Conservation (phyloP, 2,888 invertebrate genomes). For the Pilophorus perplexus region DNA sequence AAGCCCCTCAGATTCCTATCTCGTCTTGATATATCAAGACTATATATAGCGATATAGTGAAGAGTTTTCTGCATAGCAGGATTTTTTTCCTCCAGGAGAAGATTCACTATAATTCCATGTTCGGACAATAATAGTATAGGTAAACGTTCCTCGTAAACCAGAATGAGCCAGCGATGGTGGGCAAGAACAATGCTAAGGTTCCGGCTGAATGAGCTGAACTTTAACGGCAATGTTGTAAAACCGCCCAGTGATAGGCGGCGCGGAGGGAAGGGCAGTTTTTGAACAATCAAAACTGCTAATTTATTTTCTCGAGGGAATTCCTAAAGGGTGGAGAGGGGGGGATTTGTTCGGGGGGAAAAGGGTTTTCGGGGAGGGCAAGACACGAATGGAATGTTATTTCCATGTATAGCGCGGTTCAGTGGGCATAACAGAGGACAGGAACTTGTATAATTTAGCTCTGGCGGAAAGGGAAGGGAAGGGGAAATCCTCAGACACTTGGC, state of each 20-base stretch:
- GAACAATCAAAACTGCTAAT: slow-evolving; percentile 21
- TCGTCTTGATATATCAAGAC: too few relatives aligned
- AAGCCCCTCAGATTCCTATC: too few relatives aligned
- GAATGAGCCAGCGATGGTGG: too few relatives aligned
- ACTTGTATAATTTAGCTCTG: slow-evolving; percentile 24
- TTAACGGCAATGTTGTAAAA: neutral
- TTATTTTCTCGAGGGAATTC: slow-evolving; percentile 10
- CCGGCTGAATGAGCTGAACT: too few relatives aligned
- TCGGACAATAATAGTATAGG: too few relatives aligned
- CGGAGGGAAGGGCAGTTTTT: slow-evolving; percentile 5
- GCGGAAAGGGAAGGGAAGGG: neutral
- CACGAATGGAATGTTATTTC: slow-evolving; percentile 17
- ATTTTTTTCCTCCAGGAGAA: too few relatives aligned
- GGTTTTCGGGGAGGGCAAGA: neutral
- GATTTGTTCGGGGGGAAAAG: slow-evolving; percentile 23
- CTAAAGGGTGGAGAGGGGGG: neutral
- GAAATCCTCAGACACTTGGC: slow-evolving; percentile 32
- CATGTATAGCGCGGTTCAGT: slow-evolving; percentile 24
- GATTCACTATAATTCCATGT: too few relatives aligned
- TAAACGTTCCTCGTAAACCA: too few relatives aligned
- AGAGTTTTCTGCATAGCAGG: too few relatives aligned
- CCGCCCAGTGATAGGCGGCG: neutral
- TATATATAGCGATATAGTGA: too few relatives aligned
- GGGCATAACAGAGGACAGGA: slow-evolving; percentile 32
- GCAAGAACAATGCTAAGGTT: neutral